phyloP scores from a whole-genome alignment of 2,797 vertebrate genomes.

The Tenualosa thibaudeaui region DNA sequence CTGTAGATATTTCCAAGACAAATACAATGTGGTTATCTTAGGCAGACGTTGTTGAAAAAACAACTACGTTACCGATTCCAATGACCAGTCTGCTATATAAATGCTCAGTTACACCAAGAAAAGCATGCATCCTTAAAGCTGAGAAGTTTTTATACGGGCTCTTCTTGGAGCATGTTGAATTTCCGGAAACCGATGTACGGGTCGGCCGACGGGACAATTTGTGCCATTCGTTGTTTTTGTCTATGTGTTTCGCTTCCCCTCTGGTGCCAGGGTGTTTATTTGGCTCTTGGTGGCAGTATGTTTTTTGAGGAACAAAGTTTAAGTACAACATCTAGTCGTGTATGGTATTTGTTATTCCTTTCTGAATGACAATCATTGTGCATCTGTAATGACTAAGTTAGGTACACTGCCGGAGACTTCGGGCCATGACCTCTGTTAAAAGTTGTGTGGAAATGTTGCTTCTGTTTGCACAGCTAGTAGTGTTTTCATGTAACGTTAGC shows the following conservation, averaged over 20 bases:
- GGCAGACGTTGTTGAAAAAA: neutral
- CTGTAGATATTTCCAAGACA: neutral
- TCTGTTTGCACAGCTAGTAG: neutral
- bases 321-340: too few relatives aligned
- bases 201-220: neutral
- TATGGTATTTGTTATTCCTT: too few relatives aligned
- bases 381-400: too few relatives aligned
- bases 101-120: neutral
- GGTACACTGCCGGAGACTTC: too few relatives aligned
- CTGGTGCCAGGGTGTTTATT: too few relatives aligned
- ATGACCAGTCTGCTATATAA: neutral
- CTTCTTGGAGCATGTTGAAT: neutral
- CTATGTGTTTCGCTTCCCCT: neutral
- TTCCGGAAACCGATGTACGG: conserved; percentile 31
- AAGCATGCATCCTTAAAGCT: neutral
- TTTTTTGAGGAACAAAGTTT: too few relatives aligned
- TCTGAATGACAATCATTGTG: too few relatives aligned
- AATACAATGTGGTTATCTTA: neutral
- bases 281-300: too few relatives aligned
- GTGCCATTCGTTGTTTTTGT: neutral
- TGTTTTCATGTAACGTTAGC: neutral
- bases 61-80: neutral
- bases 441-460: neutral
- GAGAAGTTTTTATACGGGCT: too few relatives aligned
- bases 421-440: neutral